Base-by-base conservation (phyloP, 2,888 invertebrate genomes). In the Pyrocoelia pectoralis region DNA sequence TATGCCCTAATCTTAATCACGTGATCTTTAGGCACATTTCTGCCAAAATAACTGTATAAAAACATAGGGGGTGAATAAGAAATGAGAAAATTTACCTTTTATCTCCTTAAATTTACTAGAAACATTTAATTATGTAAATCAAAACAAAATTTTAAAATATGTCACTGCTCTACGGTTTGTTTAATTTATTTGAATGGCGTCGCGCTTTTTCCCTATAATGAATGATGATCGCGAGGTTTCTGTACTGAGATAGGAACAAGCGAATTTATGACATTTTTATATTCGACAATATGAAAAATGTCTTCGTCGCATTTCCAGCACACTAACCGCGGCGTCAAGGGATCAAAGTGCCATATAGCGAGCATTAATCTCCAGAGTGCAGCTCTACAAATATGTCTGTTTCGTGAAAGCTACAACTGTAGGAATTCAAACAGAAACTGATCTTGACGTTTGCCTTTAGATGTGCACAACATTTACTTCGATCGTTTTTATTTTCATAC, bases 1-100 rank as follows among this genome's bases (percentile, higher is more conserved):
- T 56, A 64, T 64, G 56, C 56, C 52, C 62, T 65, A 68, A 65
- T 68, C 68, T 68, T 65, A 68, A 68, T 65, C 68, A 65, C 60
- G 68, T 67, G 62, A 67, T 67, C 65, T 67, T 67, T 59, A 56
- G 62, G 67, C 62, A 62, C 65, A 65, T 68, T 68, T 56, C 60
- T 56, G 64, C 61, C 43, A 29, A 59, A 51, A 48, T 56, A 51
- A 24, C 53, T 14, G 41, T 56, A 48, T 49, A 59, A 64, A 64
- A 60, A 51, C 64, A 56, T 61, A 56, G 50, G 61, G 17, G 17
- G 18, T 46, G 46, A 46, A 46, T 46, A 46, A 46, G 46, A 4
- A 46, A 17, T 17, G 46, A 46, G 17, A 17, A 46, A 17, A 46
- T 10, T 18, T 43, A 15, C 43, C 15, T 33, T 33, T n/a, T n/a